Evolutionary conservation across 37 sponge, comb jelly and placozoan genomes (phyloP), one percentile per base, ranked within the genome.

Genomic region (Petrosia ficiformis): DNA sequence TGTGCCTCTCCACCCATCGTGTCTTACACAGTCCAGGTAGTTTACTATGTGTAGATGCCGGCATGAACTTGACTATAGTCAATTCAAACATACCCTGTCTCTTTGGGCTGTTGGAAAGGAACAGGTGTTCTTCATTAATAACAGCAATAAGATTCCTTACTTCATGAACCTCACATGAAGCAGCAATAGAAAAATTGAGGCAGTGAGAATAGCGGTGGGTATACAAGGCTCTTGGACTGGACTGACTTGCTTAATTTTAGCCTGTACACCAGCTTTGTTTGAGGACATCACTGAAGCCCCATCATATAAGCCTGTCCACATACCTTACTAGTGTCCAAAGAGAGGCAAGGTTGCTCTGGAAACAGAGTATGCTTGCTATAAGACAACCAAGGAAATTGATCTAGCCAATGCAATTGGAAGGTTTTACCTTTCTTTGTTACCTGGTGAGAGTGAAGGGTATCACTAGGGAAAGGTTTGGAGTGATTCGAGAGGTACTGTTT

Each of bases 251-350:
- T 71, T 72, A 57, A 70, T 79, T 26, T 42, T 40, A 31, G 59
- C 70, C 39, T 72, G 71, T 4, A 79, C 70, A 25, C 69, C 79
- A 32, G 39, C 42, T 25, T 21, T 28, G n/a, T 40, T 22, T 32
- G 29, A 36, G n/a, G 57, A 21, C 70, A 67, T 44, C n/a, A 32
- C 33, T 22, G 48, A 48, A 32, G 79, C 57, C 21, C 71, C 70
- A 57, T 79, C 71, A 70, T 79, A 79, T n/a, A n/a, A 70, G 80
- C 70, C 38, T 79, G 80, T 38, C 70, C 80, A 33, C 80, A 42
- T 26, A 38, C 6, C 16, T 37, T 77, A 40, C 28, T 68, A 32
- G 11, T 68, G 39, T 76, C 37, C 10, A 67, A 35, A 29, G 63
- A 61, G 32, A 43, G 54, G 14, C 14, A 19, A 48, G 54, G 54